Percentiles rank a stretch among this genome's conserved stretches.
phyloP scores from a whole-genome alignment of 2,888 invertebrate genomes.

The Synanthedon andrenaeformis region DNA sequence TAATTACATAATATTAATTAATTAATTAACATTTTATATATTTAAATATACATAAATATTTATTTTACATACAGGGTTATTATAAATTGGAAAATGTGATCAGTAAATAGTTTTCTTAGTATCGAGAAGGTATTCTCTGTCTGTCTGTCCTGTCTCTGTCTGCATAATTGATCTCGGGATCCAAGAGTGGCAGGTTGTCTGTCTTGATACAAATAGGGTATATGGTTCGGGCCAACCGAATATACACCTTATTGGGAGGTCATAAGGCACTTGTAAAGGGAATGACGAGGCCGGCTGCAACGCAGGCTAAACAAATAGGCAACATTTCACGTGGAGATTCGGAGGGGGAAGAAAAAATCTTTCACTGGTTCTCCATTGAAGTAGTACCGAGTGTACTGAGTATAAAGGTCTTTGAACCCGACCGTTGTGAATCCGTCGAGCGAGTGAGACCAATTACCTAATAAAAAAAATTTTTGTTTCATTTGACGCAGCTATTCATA shows the following conservation, averaged over 20 bases:
- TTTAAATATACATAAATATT: too few relatives aligned
- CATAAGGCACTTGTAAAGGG: neutral
- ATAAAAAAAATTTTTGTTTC: too few relatives aligned
- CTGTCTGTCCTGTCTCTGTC: conserved; percentile 6
- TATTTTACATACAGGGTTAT: too few relatives aligned
- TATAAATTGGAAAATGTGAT: too few relatives aligned
- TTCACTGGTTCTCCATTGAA: conserved; percentile 1
- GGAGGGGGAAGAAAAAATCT: conserved; percentile 6
- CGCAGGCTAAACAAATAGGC: conserved; percentile 7
- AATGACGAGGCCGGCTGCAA: neutral
- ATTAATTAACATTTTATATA: too few relatives aligned
- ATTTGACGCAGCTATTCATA: too few relatives aligned
- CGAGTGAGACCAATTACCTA: too few relatives aligned
- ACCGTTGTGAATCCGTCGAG: neutral
- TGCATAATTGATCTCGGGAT: conserved; percentile 41
- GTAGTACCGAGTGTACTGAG: neutral
- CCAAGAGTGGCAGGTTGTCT: conserved; percentile 5
- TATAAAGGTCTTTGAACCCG: conserved; percentile 1
- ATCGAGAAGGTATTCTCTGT: conserved; percentile 11
- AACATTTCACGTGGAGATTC: conserved; percentile 8
- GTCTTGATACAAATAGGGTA: conserved; percentile 12
- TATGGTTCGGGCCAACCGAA: neutral
- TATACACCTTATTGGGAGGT: neutral
- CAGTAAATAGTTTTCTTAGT: conserved; percentile 15
- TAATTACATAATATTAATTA: too few relatives aligned